Base-by-base conservation (phyloP, 2,113 vertebrate species). In the Sciurus niger region DNA sequence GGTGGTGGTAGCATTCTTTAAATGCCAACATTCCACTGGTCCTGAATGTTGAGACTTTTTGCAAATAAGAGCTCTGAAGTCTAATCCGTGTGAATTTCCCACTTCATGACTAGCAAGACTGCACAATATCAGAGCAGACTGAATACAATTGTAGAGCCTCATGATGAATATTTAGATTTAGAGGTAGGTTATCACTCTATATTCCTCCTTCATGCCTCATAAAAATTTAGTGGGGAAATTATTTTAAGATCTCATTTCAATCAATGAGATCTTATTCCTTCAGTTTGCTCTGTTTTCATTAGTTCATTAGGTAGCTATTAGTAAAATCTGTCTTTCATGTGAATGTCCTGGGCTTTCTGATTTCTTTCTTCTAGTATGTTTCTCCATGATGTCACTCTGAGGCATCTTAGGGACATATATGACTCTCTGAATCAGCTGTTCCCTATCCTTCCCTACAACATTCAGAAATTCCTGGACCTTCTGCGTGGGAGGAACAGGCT, bases 11-110 rank as follows among this genome's bases (percentile, higher is more conserved):
- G 76, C 93, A 90, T 96, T 96, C 94, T 87, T 76, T 58, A 90
- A 88, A 97, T 96, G 90, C 95, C 96, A 97, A 53, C 80, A 84
- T 98, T 96, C 90, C 94, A 84, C 72, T 93, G 73, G 84, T 78
- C 53, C 72, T 95, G 72, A 96, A 77, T 3, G 3, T 55, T 73
- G 84, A 80, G 51, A 76, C n/a, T 84, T 93, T 77, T 58, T 24
- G 10, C 58, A 84, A 94, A 85, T 43, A 96, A 97, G 77, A 76
- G 37, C 51, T 84, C 80, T 87, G 83, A 92, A 92, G 73, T 55
- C 51, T 90, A 92, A 85, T 51, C 51, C 17, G 2, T 24, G 30
- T 94, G 67, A 92, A 90, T 96, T 90, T 95, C 74, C 85, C 53
- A 90, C 80, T 63, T 96, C 28, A 25, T n/a, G 32, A 32, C 55